These are phyloP conservation scores for Scaptodrosophila latifasciaeformis DNA, from an alignment of 2,888 invertebrate species.

Conservation along the genomic window DNA sequence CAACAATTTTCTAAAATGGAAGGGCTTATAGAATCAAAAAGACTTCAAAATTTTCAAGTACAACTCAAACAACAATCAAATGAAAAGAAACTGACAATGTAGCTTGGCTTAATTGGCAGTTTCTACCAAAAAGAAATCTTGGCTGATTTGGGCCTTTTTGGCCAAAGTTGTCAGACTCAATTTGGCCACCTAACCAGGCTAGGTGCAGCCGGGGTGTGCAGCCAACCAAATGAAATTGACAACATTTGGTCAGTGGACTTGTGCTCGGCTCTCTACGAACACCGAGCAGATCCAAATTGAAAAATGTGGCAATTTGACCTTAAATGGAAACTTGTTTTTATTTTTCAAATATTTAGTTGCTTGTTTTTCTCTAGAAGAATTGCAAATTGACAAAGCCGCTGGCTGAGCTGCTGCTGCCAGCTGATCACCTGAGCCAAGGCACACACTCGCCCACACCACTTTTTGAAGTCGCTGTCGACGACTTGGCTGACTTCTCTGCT, in stretches of 20 bases:
- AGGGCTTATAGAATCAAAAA: no score
- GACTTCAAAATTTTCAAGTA: no score
- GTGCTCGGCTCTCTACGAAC: conserved; percentile 33
- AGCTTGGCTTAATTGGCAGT: conserved; percentile 45
- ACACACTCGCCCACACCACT: conserved; percentile 52
- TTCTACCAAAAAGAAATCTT: no score
- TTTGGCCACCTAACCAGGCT: conserved; percentile 1
- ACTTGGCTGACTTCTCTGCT: conserved; percentile 10
- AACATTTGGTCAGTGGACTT: conserved; percentile 52
- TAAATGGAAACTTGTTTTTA: conserved; percentile 60
- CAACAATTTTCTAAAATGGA: neutral
- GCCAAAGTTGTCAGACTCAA: conserved; percentile 8
- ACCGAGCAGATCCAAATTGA: conserved; percentile 46
- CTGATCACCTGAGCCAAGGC: conserved; percentile 28
- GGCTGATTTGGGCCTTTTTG: conserved; percentile 26
- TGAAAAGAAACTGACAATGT: no score
- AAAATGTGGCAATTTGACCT: conserved; percentile 62
- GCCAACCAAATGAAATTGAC: conserved; percentile 22
- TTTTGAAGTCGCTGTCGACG: conserved; percentile 24
- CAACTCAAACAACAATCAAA: no score
- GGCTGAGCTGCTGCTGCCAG: conserved; percentile 9
- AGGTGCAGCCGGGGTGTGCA: conserved; percentile 2
- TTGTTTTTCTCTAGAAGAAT: conserved; percentile 43
- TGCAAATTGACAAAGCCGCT: conserved; percentile 51
- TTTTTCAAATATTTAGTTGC: conserved; percentile 36